Evolutionary conservation across 2,113 vertebrate species (phyloP), one percentile per base, ranked within the genome.

Genomic region (Entomyzon cyanotis): DNA sequence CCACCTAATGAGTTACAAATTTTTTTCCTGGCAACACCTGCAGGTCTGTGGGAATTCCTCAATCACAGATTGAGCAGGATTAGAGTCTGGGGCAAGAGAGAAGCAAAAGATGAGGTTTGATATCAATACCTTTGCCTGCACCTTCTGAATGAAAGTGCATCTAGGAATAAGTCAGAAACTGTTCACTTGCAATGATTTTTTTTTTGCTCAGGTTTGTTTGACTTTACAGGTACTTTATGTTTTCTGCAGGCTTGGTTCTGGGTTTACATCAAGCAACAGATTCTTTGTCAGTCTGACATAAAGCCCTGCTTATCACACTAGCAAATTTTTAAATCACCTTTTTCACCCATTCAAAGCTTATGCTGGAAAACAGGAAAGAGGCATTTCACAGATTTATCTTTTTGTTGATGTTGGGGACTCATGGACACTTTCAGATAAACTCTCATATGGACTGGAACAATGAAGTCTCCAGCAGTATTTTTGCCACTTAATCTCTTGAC

Each of bases 21-120:
- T 15, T 63, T 91, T 94, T 88, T 89, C 83, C 60, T 84, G 93
- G 90, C 85, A 87, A 56, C 47, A 44, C 55, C 67, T 49, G 55
- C 39, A 42, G 15, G n/a, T 64, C 62, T 60, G 63, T 84, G 83
- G 70, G 77, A 89, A 93, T 93, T 89, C 86, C 73, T 82, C 64
- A 50, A 5, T 62, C 73, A 12, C 10, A 35, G 49, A 56, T 3
- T 6, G 49, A 75, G 14, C 12, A 56, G 83, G 16, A 8, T 60
- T 37, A 3, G 28, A 47, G 27, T 60, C 73, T 81, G 73, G 42
- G 20, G 27, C 28, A 79, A 30, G 37, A 84, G 8, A 68, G 27
- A 56, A 89, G 76, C 18, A 71, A 82, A 94, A 77, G 22, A 37
- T 0, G 1, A 24, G 12, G 31, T 33, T 74, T 77, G 50, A 73